Base-by-base conservation (phyloP, 2,797 vertebrate species). In the Chiloscyllium punctatum region DNA sequence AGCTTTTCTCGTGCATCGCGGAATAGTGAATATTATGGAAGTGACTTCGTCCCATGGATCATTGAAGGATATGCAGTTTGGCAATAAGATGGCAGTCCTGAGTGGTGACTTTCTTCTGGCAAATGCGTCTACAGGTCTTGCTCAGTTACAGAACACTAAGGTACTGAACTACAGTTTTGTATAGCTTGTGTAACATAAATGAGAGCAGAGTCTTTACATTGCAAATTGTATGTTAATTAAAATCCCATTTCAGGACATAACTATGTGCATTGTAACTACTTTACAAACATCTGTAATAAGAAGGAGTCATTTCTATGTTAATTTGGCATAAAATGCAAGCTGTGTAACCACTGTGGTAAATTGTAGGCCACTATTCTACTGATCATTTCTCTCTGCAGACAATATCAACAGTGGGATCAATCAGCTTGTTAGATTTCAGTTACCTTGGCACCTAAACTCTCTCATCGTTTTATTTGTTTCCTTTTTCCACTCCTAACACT, bases 41-140 rank as follows among this genome's bases (percentile, higher is more conserved):
- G 98, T 98, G 97, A 99, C 98, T 0, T 97, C 97, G 57, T 99
- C 98, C 0, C 98, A 99, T 11, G 99, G 99, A 33, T 98, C 98
- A 0, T 97, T 99, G 96, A 99, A 99, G 97, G 99, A 99, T 97
- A 99, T 99, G 99, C 97, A 99, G 96, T 99, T 99, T 97, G 99
- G 99, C 96, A 99, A 99, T 97, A 99, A 99, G 98, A 99, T 99
- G 98, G 99, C 99, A 2, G 97, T 99, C 96, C 96, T 99, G 96
- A 99, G 99, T 88, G 99, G 99, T 33, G 99, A 99, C 97, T 99
- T 99, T 97, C 98, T 99, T 96, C 97, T 99, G 42, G 99, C 99
- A 25, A 99, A 98, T 84, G 99, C 99, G 66, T 99, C 99, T 96
- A 99, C 98, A 0, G 99, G 98, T 96, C 97, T 99, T 92, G 99